Conservation (phyloP, 2,888 invertebrate species). For the Rotaria socialis region DNA sequence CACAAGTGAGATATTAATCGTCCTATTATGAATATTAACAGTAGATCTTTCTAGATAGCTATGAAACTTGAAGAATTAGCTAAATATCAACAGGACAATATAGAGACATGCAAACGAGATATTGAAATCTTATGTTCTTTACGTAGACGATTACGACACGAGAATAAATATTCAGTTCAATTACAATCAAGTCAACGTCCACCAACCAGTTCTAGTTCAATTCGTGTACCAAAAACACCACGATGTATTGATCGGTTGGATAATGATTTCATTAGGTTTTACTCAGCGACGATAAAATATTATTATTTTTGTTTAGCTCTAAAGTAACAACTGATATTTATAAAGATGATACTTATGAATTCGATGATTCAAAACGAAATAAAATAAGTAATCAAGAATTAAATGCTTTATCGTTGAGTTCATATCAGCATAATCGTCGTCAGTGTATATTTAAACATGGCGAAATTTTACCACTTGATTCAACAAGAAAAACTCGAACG, state of each 20-base stretch:
- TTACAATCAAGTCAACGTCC: neutral
- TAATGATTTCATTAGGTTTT: neutral
- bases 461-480: too few species aligned
- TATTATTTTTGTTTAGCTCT: neutral
- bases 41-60: neutral
- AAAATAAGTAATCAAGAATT: too few species aligned
- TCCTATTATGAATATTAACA: neutral
- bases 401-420: too few species aligned
- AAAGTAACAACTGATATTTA: neutral
- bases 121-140: constrained; percentile 15
- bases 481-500: too few species aligned
- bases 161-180: neutral
- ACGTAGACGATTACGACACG: neutral
- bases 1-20: neutral
- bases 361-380: too few species aligned
- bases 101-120: neutral
- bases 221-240: neutral
- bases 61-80: neutral
- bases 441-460: too few species aligned
- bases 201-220: neutral
- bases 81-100: neutral
- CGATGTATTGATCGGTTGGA: neutral
- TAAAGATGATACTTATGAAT: neutral
- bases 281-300: neutral
- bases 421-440: too few species aligned